These are phyloP conservation scores for Falcaria lacertinaria DNA, from an alignment of 2,888 invertebrate species.

Conservation along the genomic window DNA sequence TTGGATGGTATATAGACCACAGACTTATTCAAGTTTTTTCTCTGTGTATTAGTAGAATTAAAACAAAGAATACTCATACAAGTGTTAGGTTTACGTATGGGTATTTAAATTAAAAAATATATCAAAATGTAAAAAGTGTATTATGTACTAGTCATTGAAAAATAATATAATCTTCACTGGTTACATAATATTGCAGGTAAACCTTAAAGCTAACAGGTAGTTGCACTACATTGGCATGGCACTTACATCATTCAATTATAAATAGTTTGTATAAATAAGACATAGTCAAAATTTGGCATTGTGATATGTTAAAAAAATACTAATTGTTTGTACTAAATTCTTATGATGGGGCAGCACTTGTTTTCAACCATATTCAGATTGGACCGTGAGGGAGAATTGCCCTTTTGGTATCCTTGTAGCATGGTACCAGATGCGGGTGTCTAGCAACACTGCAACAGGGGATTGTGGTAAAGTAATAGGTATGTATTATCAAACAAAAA, in stretches of 20 bases:
- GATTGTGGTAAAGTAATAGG: too few relatives aligned
- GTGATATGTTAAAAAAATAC: slow-evolving; percentile 63
- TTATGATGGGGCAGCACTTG: slow-evolving; percentile 13
- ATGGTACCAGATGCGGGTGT: slow-evolving; percentile 96
- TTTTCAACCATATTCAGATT: slow-evolving; percentile 92
- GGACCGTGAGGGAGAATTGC: slow-evolving; percentile 91
- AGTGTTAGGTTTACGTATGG: not conserved
- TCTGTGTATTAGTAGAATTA: too few relatives aligned
- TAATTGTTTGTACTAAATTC: slow-evolving; percentile 47
- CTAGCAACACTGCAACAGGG: slow-evolving; percentile 85
- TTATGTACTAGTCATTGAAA: slow-evolving; percentile 5
- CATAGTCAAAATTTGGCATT: slow-evolving; percentile 63
- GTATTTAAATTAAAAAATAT: not conserved
- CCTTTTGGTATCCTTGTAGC: slow-evolving; percentile 89
- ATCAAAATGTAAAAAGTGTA: not conserved
- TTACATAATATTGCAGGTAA: slow-evolving; percentile 34
- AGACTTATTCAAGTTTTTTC: too few relatives aligned
- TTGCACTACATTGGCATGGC: slow-evolving; percentile 67
- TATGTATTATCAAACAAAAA: too few relatives aligned
- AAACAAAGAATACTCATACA: too few relatives aligned
- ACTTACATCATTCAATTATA: slow-evolving; percentile 41
- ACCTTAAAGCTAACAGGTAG: slow-evolving; percentile 49
- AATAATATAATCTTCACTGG: slow-evolving; percentile 37
- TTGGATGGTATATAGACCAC: too few relatives aligned
- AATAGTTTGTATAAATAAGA: slow-evolving; percentile 36